Evolutionary conservation across 2,888 invertebrate genomes (phyloP).

Genomic region (Parelbella ahira): DNA sequence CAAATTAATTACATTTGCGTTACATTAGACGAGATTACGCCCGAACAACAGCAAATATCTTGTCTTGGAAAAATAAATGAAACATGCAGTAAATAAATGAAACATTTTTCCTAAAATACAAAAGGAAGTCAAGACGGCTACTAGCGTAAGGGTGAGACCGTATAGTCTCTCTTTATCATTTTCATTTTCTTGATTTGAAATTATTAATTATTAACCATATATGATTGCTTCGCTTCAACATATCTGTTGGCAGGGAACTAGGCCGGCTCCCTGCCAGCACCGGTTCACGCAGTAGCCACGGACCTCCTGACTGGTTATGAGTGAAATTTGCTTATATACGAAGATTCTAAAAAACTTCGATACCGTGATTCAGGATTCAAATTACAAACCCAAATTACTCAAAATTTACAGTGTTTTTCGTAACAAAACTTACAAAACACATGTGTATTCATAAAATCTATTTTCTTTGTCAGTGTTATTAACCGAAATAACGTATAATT

Average conservation of each 20-base stretch:
- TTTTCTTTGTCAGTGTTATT: too few species aligned
- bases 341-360: conserved; percentile 39
- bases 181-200: conserved; percentile 65
- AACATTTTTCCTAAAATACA: conserved; percentile 12
- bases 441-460: background rate
- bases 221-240: conserved; percentile 69
- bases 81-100: background rate
- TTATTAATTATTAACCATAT: conserved; percentile 68
- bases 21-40: too few species aligned
- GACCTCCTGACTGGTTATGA: conserved; percentile 47
- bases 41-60: background rate
- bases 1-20: too few species aligned
- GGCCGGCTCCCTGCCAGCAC: conserved; percentile 69
- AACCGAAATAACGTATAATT: too few species aligned
- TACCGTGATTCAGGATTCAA: conserved; percentile 58
- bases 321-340: conserved; percentile 32
- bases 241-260: conserved; percentile 66
- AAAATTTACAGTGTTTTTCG: background rate
- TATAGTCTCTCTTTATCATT: conserved; percentile 70
- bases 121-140: conserved; percentile 75
- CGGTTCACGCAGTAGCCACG: conserved; percentile 74
- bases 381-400: conserved; percentile 31
- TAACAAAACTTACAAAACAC: background rate
- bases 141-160: conserved; percentile 70
- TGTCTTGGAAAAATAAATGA: too few species aligned